Base-by-base conservation (phyloP, 92 coral and sea anemone genomes). In the Scolanthus callimorphus region DNA sequence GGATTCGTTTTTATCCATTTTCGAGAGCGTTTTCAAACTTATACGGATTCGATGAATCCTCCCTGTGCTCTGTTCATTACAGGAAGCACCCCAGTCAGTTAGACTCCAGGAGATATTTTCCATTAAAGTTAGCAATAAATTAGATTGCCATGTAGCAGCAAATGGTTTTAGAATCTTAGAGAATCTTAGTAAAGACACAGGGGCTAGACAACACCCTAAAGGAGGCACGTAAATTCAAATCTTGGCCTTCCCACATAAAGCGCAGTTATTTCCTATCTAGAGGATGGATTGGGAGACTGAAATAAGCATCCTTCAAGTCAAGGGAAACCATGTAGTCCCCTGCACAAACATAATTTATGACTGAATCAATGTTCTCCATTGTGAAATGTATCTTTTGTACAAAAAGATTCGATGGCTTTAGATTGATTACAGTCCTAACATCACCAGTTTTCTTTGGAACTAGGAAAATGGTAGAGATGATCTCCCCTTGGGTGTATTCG, bases 301-400 rank as follows among this genome's bases (percentile, higher is more conserved):
- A 77, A 70, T 77, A 83, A 30, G 85, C 85, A 64, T 83, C 85
- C 52, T 70, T 70, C 15, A 83, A 55, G 49, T 83, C 90, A 29
- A 83, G 1, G 0, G 80, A 57, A 3, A 30, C 80, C 73, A 83
- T 50, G 55, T 13, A 39, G 31, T 71, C 90, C 51, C 85, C 85
- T 20, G 49, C 63, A 39, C 30, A 21, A 20, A 76, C 2, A 17
- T 27, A 10, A 68, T 56, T 29, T 62, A 45, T 11, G 31, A 57
- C 70, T 59, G 39, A n/a, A 3, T 64, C 59, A 39, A 62, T 78
- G 45, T 61, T 59, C 31, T 79, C 81, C 81, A 73, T 79, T 49
- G 73, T 79, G 49, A 79, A 79, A 58, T 79, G 86, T 11, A 79
- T 81, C 27, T 63, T 74, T 17, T 57, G 49, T 15, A 81, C 70